A percentile compares a stretch with the other conserved stretches of the same genome.
Evolutionary conservation across 2,888 invertebrate species (phyloP).

Genomic region (Tipula lateralis): DNA sequence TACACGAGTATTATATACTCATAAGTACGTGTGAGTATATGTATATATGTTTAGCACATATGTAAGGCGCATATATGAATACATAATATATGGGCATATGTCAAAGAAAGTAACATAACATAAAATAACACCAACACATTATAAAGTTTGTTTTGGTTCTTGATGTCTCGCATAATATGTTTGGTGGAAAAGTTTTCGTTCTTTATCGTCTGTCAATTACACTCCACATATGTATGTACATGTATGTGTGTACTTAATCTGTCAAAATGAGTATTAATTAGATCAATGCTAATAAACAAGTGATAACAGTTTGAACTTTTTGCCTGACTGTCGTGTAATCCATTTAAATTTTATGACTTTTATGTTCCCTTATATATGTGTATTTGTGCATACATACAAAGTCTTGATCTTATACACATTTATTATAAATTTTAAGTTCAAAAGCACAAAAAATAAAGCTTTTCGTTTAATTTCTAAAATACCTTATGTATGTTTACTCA

Average conservation of each 20-base stretch:
- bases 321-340: background rate
- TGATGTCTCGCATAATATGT: background rate
- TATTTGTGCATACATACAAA: background rate
- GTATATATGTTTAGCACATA: background rate
- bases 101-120: background rate
- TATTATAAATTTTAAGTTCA: background rate
- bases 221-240: background rate
- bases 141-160: background rate
- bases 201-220: background rate
- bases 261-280: background rate
- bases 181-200: background rate
- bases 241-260: background rate
- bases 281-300: background rate
- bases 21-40: background rate
- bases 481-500: background rate
- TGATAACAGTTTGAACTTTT: background rate
- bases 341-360: background rate
- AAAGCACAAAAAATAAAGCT: background rate
- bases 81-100: background rate
- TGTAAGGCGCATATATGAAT: background rate
- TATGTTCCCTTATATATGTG: background rate
- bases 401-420: background rate
- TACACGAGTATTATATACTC: background rate
- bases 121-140: background rate
- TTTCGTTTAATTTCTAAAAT: background rate